Percentiles rank a stretch among this genome's conserved stretches.
Evolutionary conservation across 2,113 vertebrate genomes (phyloP).

Genomic region (Tapirus terrestris): DNA sequence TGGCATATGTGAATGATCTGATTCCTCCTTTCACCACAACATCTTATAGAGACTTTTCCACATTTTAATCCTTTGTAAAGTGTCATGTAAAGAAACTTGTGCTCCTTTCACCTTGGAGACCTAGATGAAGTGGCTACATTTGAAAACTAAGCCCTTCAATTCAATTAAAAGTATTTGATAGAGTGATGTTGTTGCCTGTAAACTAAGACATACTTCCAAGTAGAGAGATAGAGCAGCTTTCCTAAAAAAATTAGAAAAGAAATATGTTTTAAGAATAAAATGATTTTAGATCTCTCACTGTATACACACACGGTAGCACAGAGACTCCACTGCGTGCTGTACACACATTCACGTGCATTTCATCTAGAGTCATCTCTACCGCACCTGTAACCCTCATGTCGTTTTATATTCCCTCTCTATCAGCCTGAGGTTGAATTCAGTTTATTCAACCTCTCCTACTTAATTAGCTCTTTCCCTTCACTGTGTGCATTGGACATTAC

Average conservation of each 20-base stretch:
- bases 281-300: not conserved
- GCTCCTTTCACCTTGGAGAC: not conserved
- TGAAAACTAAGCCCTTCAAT: not conserved
- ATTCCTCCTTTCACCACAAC: conserved; percentile 5
- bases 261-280: not conserved
- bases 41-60: conserved; percentile 42
- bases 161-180: not conserved
- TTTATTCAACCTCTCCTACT: not conserved
- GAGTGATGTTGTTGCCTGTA: not conserved
- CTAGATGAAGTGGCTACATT: not conserved
- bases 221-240: not conserved
- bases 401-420: not conserved
- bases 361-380: not conserved
- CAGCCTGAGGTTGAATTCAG: not conserved
- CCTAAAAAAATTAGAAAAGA: not conserved
- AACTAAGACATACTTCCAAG: not conserved
- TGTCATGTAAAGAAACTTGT: conserved; percentile 26
- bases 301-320: not conserved
- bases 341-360: not conserved
- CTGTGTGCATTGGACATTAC: not conserved
- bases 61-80: conserved; percentile 39
- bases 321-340: not conserved
- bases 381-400: not conserved
- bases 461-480: not conserved
- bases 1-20: conserved; percentile 61